phyloP scores from a whole-genome alignment of 2,888 invertebrate genomes.

The Chrysolina americana region DNA sequence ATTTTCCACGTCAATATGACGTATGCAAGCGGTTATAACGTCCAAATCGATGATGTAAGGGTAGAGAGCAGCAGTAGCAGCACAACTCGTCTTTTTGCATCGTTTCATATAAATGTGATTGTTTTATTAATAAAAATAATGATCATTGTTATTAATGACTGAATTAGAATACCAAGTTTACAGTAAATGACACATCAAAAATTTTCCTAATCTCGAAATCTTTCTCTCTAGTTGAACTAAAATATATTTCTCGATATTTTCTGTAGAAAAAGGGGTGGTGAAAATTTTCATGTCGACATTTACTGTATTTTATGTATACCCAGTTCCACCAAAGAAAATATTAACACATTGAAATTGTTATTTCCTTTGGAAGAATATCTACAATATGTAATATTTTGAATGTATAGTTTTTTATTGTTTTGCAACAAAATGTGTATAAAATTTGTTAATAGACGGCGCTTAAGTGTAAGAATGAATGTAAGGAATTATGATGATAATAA shows the following conservation, averaged over 20 bases:
- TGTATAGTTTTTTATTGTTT: slow-evolving; percentile 69
- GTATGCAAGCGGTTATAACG: slow-evolving; percentile 68
- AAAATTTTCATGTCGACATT: slow-evolving; percentile 3
- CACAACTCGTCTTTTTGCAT: slow-evolving; percentile 54
- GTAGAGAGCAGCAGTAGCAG: slow-evolving; percentile 51
- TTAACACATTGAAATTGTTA: slow-evolving; percentile 29
- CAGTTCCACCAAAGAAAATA: slow-evolving; percentile 37
- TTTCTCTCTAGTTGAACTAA: slow-evolving; percentile 10
- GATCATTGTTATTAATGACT: slow-evolving; percentile 65
- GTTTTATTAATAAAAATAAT: slow-evolving; percentile 60
- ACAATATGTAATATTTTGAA: slow-evolving; percentile 56
- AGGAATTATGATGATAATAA: slow-evolving; percentile 65
- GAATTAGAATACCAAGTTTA: slow-evolving; percentile 56
- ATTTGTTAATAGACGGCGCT: slow-evolving; percentile 70
- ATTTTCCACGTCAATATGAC: slow-evolving; percentile 77
- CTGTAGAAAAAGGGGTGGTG: slow-evolving; percentile 10
- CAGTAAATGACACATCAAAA: slow-evolving; percentile 19
- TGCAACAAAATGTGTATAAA: slow-evolving; percentile 66
- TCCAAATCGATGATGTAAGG: slow-evolving; percentile 55
- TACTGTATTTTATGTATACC: slow-evolving; percentile 12
- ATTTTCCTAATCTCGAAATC: slow-evolving; percentile 29
- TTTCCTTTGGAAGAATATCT: slow-evolving; percentile 41
- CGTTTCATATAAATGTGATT: slow-evolving; percentile 66
- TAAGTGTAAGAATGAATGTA: slow-evolving; percentile 69
- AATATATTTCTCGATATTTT: slow-evolving; percentile 22